Conservation (phyloP, 2,888 invertebrate genomes). For the Craniophora ligustri region DNA sequence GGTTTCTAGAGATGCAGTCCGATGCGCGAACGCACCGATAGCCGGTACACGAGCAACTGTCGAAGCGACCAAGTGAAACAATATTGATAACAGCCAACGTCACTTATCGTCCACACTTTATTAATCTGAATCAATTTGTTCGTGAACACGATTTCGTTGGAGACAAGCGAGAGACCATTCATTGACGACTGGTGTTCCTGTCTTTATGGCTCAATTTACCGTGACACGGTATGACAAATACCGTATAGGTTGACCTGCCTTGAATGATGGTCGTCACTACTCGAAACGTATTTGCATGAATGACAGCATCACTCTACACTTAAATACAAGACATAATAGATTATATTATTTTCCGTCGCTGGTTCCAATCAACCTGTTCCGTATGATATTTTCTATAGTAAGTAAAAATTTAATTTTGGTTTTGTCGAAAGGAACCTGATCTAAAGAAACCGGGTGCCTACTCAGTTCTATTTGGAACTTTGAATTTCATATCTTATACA, state of each 20-base stretch:
- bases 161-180: constrained; percentile 13
- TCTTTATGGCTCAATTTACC: constrained; percentile 5
- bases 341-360: too few species aligned
- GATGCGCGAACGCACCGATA: constrained; percentile 59
- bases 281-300: not conserved
- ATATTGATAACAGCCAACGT: constrained; percentile 82
- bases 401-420: too few species aligned
- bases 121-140: constrained; percentile 86
- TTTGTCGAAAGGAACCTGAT: too few species aligned
- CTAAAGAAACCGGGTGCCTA: too few species aligned
- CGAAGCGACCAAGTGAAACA: constrained; percentile 73
- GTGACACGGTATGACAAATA: not conserved
- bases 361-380: too few species aligned
- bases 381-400: too few species aligned
- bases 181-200: not conserved
- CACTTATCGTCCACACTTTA: constrained; percentile 81
- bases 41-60: constrained; percentile 75
- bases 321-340: too few species aligned
- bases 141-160: constrained; percentile 74
- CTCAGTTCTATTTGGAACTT: too few species aligned
- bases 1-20: constrained; percentile 22
- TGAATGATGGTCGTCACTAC: not conserved
- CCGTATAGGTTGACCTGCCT: not conserved
- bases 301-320: too few species aligned
- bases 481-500: too few species aligned